Conservation (phyloP, 2,797 vertebrate genomes). For the Coreius guichenoti region DNA sequence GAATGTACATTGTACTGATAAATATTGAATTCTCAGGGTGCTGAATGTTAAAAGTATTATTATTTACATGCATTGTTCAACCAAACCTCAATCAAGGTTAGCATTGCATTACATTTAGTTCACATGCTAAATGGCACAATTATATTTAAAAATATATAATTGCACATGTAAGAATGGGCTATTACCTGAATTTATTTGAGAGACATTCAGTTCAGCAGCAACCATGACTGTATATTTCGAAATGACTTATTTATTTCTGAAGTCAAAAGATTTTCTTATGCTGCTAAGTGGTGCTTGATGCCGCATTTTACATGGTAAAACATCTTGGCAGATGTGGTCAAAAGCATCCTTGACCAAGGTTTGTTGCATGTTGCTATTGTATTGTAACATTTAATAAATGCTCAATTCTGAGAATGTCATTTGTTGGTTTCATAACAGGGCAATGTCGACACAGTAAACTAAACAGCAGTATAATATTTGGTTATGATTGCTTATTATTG, state of each 20-base stretch:
- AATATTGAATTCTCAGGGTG: conserved; percentile 25
- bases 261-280: conserved; percentile 32
- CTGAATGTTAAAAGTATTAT: conserved; percentile 18
- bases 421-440: conserved; percentile 8
- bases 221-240: conserved; percentile 17
- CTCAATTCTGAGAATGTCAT: not conserved
- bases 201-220: not conserved
- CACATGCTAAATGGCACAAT: not conserved
- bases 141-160: not conserved
- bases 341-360: conserved; percentile 43
- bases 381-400: conserved; percentile 54
- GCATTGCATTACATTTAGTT: not conserved
- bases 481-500: not conserved
- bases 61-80: conserved; percentile 6
- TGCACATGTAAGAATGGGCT: conserved; percentile 14
- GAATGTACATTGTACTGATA: not conserved
- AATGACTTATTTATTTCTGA: conserved; percentile 19
- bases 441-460: not conserved
- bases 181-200: not conserved
- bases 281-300: conserved; percentile 41
- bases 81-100: conserved; percentile 12
- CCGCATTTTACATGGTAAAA: conserved; percentile 31
- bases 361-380: conserved; percentile 51
- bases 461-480: not conserved
- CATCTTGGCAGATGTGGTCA: conserved; percentile 32